Evolutionary conservation across 2,797 vertebrate species (phyloP).

Genomic region (Borostomias antarcticus): DNA sequence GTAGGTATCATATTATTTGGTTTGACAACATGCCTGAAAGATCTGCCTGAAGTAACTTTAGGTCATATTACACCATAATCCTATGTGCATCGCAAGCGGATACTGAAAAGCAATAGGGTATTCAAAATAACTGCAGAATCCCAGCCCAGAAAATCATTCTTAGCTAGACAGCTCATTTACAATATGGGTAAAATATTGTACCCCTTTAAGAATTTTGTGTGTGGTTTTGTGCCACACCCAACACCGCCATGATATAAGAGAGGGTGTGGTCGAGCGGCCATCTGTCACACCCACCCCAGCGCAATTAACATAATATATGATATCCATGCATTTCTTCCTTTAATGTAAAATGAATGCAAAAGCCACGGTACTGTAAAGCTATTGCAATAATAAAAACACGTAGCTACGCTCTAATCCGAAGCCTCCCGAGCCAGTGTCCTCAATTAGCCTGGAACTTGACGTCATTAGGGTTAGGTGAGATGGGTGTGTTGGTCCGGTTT

Average conservation of each 20-base stretch:
- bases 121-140: too few relatives aligned
- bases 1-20: too few relatives aligned
- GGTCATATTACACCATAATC: too few relatives aligned
- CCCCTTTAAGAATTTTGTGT: background rate
- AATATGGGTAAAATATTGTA: background rate
- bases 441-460: conserved; percentile 69
- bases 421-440: conserved; percentile 52
- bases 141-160: background rate
- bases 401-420: conserved; percentile 30
- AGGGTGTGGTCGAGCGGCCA: conserved; percentile 47
- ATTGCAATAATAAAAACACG: conserved; percentile 5
- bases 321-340: background rate
- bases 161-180: background rate
- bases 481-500: conserved; percentile 47
- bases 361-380: background rate
- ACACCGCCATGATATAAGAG: conserved; percentile 11
- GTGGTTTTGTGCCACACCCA: conserved; percentile 42
- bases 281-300: background rate
- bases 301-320: background rate
- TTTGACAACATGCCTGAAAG: too few relatives aligned
- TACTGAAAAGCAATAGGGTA: too few relatives aligned
- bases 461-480: conserved; percentile 73
- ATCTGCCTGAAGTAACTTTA: too few relatives aligned
- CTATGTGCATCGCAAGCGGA: too few relatives aligned
- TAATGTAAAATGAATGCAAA: background rate